These are phyloP conservation scores for Echeneis naucrates DNA, from an alignment of 2,797 vertebrate genomes.

Conservation along the genomic window DNA sequence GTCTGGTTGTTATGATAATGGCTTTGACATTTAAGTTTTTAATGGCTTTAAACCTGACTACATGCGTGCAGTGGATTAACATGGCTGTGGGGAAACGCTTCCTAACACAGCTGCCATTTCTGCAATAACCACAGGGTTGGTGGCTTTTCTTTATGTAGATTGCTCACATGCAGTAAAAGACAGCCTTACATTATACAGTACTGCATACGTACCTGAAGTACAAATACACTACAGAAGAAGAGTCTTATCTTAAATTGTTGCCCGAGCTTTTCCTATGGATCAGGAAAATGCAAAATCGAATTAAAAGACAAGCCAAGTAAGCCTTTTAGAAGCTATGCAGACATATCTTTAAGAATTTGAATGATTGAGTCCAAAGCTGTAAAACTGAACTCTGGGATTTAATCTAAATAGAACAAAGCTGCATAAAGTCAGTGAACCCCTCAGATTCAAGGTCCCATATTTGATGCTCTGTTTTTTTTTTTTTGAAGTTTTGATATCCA, in stretches of 20 bases:
- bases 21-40: slow-evolving; percentile 2
- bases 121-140: too few relatives aligned
- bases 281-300: neutral
- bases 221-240: too few relatives aligned
- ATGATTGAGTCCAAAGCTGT: neutral
- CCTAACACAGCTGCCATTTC: too few relatives aligned
- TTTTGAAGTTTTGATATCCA: too few relatives aligned
- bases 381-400: neutral
- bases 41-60: neutral
- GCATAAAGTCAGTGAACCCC: neutral
- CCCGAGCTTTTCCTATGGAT: neutral
- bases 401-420: neutral
- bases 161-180: neutral
- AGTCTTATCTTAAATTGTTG: neutral
- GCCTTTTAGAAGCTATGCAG: neutral
- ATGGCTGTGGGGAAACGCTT: neutral
- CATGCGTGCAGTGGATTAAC: neutral
- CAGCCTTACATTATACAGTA: too few relatives aligned
- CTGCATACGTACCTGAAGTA: too few relatives aligned
- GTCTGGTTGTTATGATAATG: neutral
- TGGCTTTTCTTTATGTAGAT: too few relatives aligned
- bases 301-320: neutral
- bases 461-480: too few relatives aligned
- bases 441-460: too few relatives aligned
- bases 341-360: neutral